These are phyloP conservation scores for Zele albiditarsus DNA, from an alignment of 2,888 invertebrate species.

Conservation along the genomic window DNA sequence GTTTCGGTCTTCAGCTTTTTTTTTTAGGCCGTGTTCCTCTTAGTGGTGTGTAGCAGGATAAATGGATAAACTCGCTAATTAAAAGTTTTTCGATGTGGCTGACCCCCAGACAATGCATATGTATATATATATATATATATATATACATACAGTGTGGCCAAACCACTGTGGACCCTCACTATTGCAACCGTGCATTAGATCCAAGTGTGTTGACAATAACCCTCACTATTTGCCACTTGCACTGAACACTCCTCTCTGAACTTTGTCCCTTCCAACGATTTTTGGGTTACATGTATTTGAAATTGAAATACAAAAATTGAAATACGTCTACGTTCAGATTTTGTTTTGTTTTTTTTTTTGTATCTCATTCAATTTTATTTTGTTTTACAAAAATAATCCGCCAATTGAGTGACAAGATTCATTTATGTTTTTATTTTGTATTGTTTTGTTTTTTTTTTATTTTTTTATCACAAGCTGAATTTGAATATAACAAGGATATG, in stretches of 20 bases:
- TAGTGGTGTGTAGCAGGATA: constrained; percentile 56
- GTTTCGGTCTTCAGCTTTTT: constrained; percentile 50
- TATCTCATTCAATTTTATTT: too few species aligned
- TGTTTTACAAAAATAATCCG: too few species aligned
- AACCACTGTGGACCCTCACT: constrained; percentile 15
- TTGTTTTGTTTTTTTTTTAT: not conserved
- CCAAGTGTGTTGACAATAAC: not conserved
- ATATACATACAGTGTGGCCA: not conserved
- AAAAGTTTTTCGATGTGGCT: constrained; percentile 60
- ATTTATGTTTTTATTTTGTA: not conserved
- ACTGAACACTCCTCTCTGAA: not conserved
- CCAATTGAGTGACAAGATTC: not conserved
- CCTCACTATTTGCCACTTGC: not conserved
- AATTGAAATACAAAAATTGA: not conserved
- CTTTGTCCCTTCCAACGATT: not conserved
- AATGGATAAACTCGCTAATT: constrained; percentile 68
- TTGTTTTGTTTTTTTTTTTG: too few species aligned
- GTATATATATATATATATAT: not conserved
- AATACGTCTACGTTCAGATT: not conserved
- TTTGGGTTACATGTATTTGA: too few species aligned
- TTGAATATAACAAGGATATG: constrained; percentile 30
- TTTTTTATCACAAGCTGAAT: not conserved
- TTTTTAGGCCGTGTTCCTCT: constrained; percentile 52
- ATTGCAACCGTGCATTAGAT: not conserved
- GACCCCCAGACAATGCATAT: constrained; percentile 15